Base-by-base conservation (phyloP, 2,113 vertebrate genomes). In the Hippocampus guttulatus region DNA sequence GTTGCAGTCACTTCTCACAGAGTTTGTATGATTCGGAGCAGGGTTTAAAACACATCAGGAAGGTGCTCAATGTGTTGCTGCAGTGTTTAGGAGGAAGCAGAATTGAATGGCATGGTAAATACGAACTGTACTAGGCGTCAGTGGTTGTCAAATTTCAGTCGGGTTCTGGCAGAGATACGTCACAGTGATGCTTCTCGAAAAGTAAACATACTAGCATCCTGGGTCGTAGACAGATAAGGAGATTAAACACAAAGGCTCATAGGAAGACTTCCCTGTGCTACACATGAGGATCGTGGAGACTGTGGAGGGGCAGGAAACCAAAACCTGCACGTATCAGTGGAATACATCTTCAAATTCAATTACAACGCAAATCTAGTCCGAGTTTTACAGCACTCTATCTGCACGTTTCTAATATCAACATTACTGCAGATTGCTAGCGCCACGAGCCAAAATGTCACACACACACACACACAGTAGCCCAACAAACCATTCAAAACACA, bases 341-440 rank as follows among this genome's bases (percentile, higher is more conserved):
- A 0, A 21, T 11, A 1, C 14, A 68, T 58, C 33, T 54, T 67
- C 68, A n/a, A 2, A 79, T 82, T 81, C 82, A 73, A 64, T 25
- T 15, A 20, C 2, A 49, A 5, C 5, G 0, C 15, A 10, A 49
- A 0, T 73, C 85, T 80, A 38, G 66, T 54, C 71, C 83, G 10
- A 8, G 62, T n/a, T 82, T 89, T 84, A n/a, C 68, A 0, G 5
- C 1, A 9, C 20, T 57, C 64, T 8, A 2, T 1, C 0, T 11
- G 38, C 81, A 79, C 57, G 71, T 66, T 78, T 57, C 68, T 27
- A 23, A 43, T 15, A 72, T 71, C 66, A 86, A 86, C 79, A 80
- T 72, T 79, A 66, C 30, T 73, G 41, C 69, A 51, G 57, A 71
- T 57, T 18, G 60, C 54, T 38, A 58, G 60, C 43, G 4, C 25